Evolutionary conservation across 1,140 invertebrate genomes (phyloP).

Genomic region (Hyles vespertilio): DNA sequence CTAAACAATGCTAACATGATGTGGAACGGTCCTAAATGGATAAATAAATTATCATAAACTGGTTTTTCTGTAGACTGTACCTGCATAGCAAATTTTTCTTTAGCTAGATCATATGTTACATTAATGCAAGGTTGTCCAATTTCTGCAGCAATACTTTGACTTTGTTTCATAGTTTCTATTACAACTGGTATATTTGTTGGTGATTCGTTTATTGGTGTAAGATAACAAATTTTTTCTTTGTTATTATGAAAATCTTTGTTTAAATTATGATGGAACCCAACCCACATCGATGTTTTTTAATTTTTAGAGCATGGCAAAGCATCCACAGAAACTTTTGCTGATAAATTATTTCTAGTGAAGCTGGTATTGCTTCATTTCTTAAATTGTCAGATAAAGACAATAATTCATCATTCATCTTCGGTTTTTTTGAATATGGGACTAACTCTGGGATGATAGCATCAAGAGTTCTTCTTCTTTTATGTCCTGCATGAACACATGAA

Average conservation of each 20-base stretch:
- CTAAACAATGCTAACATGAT: constrained; percentile 68
- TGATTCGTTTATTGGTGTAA: constrained; percentile 51
- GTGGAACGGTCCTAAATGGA: constrained; percentile 67
- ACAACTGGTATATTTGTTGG: constrained; percentile 48
- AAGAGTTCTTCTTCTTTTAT: constrained; percentile 21
- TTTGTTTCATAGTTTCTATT: constrained; percentile 48
- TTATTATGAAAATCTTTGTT: constrained; percentile 23
- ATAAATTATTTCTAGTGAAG: constrained; percentile 25
- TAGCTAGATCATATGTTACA: constrained; percentile 52
- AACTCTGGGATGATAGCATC: constrained; percentile 16
- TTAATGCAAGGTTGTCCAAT: constrained; percentile 22
- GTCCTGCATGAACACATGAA: not conserved
- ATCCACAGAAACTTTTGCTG: constrained; percentile 27
- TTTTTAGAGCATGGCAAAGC: constrained; percentile 23
- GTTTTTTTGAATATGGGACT: constrained; percentile 24
- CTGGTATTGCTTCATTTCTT: constrained; percentile 6
- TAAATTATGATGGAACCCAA: constrained; percentile 34
- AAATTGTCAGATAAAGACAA: constrained; percentile 12
- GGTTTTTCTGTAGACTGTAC: constrained; percentile 45
- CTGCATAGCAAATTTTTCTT: constrained; percentile 48
- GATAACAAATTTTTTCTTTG: constrained; percentile 44
- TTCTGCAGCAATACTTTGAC: constrained; percentile 20
- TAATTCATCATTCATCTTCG: constrained; percentile 20
- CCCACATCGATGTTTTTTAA: constrained; percentile 36
- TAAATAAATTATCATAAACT: constrained; percentile 58